Conservation (phyloP, 2,888 invertebrate genomes). For the Alitta virens region DNA sequence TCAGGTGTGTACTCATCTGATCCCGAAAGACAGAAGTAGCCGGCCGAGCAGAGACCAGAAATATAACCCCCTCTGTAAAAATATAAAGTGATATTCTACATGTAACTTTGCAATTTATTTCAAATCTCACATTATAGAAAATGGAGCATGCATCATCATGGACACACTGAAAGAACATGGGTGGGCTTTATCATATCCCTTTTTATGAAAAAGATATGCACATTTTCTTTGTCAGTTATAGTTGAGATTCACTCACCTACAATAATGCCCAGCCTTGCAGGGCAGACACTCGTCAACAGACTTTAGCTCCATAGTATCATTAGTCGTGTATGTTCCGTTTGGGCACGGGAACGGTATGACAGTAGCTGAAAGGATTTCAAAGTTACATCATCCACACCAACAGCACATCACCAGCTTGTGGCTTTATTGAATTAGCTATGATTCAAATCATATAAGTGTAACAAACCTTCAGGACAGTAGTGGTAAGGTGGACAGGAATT, state of each 20-base stretch:
- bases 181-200: too few relatives aligned
- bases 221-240: too few relatives aligned
- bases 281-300: constrained; percentile 42
- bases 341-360: constrained; percentile 39
- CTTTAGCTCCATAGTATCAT: constrained; percentile 40
- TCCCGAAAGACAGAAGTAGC: constrained; percentile 50
- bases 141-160: too few relatives aligned
- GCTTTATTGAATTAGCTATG: too few relatives aligned
- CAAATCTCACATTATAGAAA: too few relatives aligned
- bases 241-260: too few relatives aligned
- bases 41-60: constrained; percentile 43
- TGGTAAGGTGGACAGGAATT: constrained; percentile 42
- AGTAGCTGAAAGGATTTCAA: constrained; percentile 6
- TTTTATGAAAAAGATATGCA: too few relatives aligned
- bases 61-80: constrained; percentile 43
- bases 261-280: constrained; percentile 46
- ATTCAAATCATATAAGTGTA: neutral
- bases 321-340: constrained; percentile 49
- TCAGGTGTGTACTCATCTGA: constrained; percentile 38
- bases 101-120: too few relatives aligned
- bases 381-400: neutral
- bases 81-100: too few relatives aligned
- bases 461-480: constrained; percentile 49
- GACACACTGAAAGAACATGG: too few relatives aligned
- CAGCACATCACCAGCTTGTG: too few relatives aligned